Evolutionary conservation across 2,888 invertebrate genomes (phyloP).

Genomic region (Apodemia zela): DNA sequence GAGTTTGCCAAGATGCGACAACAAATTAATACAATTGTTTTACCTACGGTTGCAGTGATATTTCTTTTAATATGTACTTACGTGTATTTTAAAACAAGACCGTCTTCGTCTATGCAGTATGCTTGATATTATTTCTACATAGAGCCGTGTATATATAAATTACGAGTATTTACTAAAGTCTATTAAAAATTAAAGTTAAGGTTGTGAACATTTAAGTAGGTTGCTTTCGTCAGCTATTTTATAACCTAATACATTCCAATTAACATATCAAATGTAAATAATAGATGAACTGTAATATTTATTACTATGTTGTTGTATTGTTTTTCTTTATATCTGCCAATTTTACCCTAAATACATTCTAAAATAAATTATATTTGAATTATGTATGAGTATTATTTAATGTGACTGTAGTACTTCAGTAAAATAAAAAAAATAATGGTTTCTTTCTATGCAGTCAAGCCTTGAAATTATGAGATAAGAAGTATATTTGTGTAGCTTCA

Average conservation of each 20-base stretch:
- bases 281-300: background rate
- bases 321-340: background rate
- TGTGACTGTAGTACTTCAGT: too few relatives aligned
- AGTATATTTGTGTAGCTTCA: too few relatives aligned
- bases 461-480: too few relatives aligned
- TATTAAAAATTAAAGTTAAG: conserved; percentile 23
- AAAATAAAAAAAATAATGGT: too few relatives aligned
- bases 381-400: background rate
- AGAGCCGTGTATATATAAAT: conserved; percentile 26
- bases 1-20: conserved; percentile 90
- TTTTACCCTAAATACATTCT: conserved; percentile 2
- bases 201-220: conserved; percentile 31
- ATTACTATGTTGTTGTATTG: background rate
- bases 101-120: conserved; percentile 63
- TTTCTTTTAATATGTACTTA: conserved; percentile 87
- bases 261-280: conserved; percentile 20
- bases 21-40: conserved; percentile 88
- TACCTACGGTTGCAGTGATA: conserved; percentile 86
- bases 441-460: too few relatives aligned
- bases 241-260: conserved; percentile 21
- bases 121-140: conserved; percentile 40
- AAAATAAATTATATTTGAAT: conserved; percentile 7
- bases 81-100: conserved; percentile 90
- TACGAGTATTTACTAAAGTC: conserved; percentile 21
- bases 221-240: conserved; percentile 16